Evolutionary conservation across 64 coral and sea anemone genomes (phyloP), one percentile per base, ranked within the genome.

Genomic region (Porites lutea): DNA sequence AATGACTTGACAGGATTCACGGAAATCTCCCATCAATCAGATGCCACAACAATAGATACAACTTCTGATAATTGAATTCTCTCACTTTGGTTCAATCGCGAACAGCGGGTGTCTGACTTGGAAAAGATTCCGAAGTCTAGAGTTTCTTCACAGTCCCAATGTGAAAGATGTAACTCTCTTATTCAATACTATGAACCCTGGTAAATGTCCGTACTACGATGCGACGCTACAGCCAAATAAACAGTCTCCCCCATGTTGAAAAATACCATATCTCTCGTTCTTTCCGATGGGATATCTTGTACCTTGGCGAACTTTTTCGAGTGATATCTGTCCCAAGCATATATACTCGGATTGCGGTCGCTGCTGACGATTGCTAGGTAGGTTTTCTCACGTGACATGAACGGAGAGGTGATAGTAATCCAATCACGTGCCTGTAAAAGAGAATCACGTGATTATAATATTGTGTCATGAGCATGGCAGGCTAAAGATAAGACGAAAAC

Each of bases 251-350:
- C 95, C 95, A 97, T 97, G 95, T 88, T 97, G 60, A 97, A 97
- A 61, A 97, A 97, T 46, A 87, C 92, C 95, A 97, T 97, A 78
- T 97, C 95, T 60, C 95, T 88, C 48, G 95, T 97, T 78, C 92
- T 78, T 48, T 21, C 74, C 6, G 92, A 90, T 5, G 88, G 77
- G 22, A 97, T 91, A 13, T 93, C 88, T 82, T 97, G 95, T 14
- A 97, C 71, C 58, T 97, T 94, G 44, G 86, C 88, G 13, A 97
- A 97, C 61, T 88, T 90, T 51, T 79, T 97, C 46, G 88, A 91
- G 48, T 93, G 83, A 82, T 91, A 91, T 71, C 90, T 52, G 75
- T 97, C 95, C 95, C 95, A 97, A 10, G 93, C 95, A 50, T 94
- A 97, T 46, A 97, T 97, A 3, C 77, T 72, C 53, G 95, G 92